These are phyloP conservation scores for Notamacropus eugenii DNA, from an alignment of 2,797 vertebrate species.

Conservation along the genomic window DNA sequence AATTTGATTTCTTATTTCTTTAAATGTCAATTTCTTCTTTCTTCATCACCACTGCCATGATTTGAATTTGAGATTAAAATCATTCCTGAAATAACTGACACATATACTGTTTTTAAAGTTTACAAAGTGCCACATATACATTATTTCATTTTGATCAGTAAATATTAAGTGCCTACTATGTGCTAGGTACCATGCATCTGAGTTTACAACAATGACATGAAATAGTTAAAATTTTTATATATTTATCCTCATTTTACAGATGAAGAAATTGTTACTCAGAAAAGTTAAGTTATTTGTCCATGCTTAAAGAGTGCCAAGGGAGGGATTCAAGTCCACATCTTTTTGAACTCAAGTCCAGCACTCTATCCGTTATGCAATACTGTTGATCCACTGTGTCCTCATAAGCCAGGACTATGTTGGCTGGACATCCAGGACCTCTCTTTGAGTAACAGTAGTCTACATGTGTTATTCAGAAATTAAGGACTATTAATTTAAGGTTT, in stretches of 20 bases:
- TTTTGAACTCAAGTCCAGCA: neutral
- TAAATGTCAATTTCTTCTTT: constrained; percentile 44
- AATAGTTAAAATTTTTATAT: neutral
- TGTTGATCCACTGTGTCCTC: neutral
- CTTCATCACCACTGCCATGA: constrained; percentile 4
- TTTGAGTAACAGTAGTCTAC: neutral
- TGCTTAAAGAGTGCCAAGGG: neutral
- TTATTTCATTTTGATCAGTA: neutral
- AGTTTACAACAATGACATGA: neutral
- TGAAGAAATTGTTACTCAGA: neutral
- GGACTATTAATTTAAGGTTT: constrained; percentile 17
- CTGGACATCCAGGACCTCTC: neutral
- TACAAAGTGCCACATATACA: neutral
- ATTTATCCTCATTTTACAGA: neutral
- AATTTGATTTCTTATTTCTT: constrained; percentile 59
- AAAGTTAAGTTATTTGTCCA: neutral
- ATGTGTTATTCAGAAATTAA: constrained; percentile 49
- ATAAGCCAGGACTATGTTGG: constrained; percentile 31
- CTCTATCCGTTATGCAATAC: constrained; percentile 22
- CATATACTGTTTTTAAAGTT: neutral
- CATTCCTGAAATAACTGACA: constrained; percentile 47
- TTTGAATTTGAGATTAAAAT: constrained; percentile 55
- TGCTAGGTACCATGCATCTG: neutral
- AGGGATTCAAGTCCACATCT: neutral
- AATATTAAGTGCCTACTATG: neutral